Evolutionary conservation across 2,888 invertebrate genomes (phyloP).

Genomic region (Neria commutata): DNA sequence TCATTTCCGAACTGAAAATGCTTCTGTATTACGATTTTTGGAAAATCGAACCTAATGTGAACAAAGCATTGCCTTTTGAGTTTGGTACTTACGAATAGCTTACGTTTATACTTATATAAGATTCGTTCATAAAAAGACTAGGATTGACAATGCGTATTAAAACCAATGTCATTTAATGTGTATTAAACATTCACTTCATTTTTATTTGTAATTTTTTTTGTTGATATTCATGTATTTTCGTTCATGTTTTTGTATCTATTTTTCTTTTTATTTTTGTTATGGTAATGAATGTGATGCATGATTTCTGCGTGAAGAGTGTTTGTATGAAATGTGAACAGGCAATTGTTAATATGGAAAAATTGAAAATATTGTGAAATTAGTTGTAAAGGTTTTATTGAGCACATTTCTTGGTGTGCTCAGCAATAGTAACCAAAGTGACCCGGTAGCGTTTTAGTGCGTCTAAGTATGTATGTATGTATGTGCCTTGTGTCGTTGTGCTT

Average conservation of each 20-base stretch:
- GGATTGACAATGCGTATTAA: too few relatives aligned
- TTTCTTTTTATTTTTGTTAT: conserved; percentile 53
- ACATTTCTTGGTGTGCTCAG: conserved; percentile 22
- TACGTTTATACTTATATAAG: too few relatives aligned
- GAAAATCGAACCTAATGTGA: too few relatives aligned
- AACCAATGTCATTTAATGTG: too few relatives aligned
- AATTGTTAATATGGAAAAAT: background rate
- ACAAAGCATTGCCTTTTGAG: too few relatives aligned
- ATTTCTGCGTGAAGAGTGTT: conserved; percentile 26
- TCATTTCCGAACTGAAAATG: too few relatives aligned
- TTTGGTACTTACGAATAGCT: too few relatives aligned
- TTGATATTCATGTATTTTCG: conserved; percentile 48
- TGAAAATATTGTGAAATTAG: background rate
- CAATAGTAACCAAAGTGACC: conserved; percentile 47
- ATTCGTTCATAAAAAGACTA: too few relatives aligned
- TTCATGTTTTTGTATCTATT: conserved; percentile 34
- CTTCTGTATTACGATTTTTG: too few relatives aligned
- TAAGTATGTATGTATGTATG: conserved; percentile 24
- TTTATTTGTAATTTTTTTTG: conserved; percentile 33
- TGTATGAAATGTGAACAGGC: conserved; percentile 38
- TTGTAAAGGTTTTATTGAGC: conserved; percentile 26
- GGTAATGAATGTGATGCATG: conserved; percentile 38
- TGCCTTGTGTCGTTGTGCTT: conserved; percentile 21
- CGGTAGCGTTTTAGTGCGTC: conserved; percentile 31
- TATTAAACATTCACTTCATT: conserved; percentile 54